A percentile compares a stretch with the other conserved stretches of the same genome.
Evolutionary conservation across 2,113 vertebrate species (phyloP).

Genomic region (Redunca redunca): DNA sequence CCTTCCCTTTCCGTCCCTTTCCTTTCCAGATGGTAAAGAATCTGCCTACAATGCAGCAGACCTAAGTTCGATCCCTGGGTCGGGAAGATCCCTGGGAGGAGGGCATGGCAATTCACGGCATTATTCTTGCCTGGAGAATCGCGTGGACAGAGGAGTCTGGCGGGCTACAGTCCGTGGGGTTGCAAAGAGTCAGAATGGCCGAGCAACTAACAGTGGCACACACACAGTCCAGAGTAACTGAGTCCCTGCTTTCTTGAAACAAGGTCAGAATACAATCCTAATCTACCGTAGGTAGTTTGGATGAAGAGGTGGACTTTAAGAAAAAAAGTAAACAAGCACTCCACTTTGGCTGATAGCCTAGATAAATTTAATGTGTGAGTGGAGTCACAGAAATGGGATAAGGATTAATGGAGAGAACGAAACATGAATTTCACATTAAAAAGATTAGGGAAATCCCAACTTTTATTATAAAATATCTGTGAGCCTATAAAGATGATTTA

Average conservation of each 20-base stretch:
- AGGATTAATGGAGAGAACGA: conserved; percentile 72
- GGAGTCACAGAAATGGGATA: conserved; percentile 58
- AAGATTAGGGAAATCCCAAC: conserved; percentile 53
- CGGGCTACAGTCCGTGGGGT: neutral
- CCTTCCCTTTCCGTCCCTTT: no score
- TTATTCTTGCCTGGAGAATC: neutral
- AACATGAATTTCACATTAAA: conserved; percentile 66
- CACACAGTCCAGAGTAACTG: neutral
- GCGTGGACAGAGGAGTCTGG: neutral
- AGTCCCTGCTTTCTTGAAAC: neutral
- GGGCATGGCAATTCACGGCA: neutral
- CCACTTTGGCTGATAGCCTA: conserved; percentile 66
- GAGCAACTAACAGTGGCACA: neutral
- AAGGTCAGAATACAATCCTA: conserved; percentile 26
- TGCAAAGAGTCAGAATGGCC: neutral
- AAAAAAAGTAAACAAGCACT: conserved; percentile 56
- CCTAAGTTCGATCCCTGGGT: neutral
- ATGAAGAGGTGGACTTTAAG: conserved; percentile 32
- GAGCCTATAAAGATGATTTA: conserved; percentile 61
- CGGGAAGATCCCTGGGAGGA: neutral
- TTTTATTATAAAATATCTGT: conserved; percentile 56
- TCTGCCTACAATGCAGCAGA: neutral
- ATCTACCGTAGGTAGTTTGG: neutral
- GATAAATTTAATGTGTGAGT: conserved; percentile 69
- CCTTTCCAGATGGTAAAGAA: neutral